A percentile compares a stretch with the other conserved stretches of the same genome.
Evolutionary conservation across 1,140 invertebrate species (phyloP).

Genomic region (Drosophila navojoa): DNA sequence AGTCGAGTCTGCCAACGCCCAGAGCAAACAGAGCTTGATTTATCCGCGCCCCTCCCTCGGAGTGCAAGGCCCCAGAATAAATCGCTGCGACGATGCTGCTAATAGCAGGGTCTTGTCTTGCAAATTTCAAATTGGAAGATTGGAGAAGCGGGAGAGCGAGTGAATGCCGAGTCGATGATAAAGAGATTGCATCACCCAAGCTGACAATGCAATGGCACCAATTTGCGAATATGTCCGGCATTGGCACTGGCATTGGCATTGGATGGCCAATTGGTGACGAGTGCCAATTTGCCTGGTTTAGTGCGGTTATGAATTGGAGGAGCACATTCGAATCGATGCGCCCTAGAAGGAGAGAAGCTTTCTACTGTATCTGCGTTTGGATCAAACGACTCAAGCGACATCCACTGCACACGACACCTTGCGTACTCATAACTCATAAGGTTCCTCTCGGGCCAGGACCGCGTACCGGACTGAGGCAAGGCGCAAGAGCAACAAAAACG

Average conservation of each 20-base stretch:
- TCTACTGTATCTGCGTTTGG: conserved; percentile 44
- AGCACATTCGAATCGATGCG: conserved; percentile 9
- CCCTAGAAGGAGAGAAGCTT: conserved; percentile 52
- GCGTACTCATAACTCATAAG: conserved; percentile 54
- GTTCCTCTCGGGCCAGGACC: conserved; percentile 16
- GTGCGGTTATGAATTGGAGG: conserved; percentile 20
- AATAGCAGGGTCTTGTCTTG: conserved; percentile 62
- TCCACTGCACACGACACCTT: conserved; percentile 54
- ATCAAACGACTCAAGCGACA: conserved; percentile 24
- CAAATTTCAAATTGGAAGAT: conserved; percentile 43
- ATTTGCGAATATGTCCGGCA: conserved; percentile 59
- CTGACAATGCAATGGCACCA: conserved; percentile 43
- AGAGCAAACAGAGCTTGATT: conserved; percentile 62
- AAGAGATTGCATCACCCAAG: conserved; percentile 59
- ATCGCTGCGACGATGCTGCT: conserved; percentile 54
- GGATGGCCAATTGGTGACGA: conserved; percentile 38
- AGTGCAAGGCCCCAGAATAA: conserved; percentile 38
- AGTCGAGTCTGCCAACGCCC: conserved; percentile 56
- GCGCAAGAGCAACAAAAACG: conserved; percentile 50
- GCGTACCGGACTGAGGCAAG: conserved; percentile 33
- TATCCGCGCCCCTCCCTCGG: conserved; percentile 34
- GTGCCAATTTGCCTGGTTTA: conserved; percentile 58
- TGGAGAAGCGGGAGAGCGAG: background rate
- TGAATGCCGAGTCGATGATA: conserved; percentile 16
- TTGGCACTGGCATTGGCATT: conserved; percentile 21